A percentile compares a stretch with the other conserved stretches of the same genome.
Evolutionary conservation across 2,888 invertebrate genomes (phyloP).

Genomic region (Callosobruchus maculatus): DNA sequence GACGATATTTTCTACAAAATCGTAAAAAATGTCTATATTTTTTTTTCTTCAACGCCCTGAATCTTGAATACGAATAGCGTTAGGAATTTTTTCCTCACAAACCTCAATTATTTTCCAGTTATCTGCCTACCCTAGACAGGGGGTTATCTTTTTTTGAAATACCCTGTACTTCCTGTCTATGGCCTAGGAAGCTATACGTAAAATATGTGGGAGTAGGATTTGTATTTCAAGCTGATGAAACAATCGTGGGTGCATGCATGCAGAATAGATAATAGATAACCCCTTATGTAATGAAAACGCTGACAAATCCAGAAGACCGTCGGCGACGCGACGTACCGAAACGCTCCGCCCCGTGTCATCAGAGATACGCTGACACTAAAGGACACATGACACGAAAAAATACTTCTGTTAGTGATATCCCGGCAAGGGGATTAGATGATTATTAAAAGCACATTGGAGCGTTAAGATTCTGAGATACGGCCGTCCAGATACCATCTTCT

Average conservation of each 20-base stretch:
- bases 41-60: too few species aligned
- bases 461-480: conserved; percentile 32
- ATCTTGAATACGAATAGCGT: too few species aligned
- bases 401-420: conserved; percentile 44
- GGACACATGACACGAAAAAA: conserved; percentile 46
- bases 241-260: background rate
- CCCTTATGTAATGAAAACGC: background rate
- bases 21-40: too few species aligned
- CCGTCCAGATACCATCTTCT: conserved; percentile 6
- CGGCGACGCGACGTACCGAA: background rate
- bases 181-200: too few species aligned
- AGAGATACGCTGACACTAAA: conserved; percentile 34
- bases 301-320: background rate
- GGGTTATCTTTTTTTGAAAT: too few species aligned
- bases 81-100: too few species aligned
- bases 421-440: conserved; percentile 33
- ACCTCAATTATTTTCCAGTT: too few species aligned
- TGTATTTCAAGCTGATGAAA: too few species aligned
- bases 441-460: conserved; percentile 40
- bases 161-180: too few species aligned
- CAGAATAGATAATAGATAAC: background rate
- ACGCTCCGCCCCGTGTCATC: background rate
- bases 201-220: too few species aligned
- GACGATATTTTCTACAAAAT: too few species aligned
- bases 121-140: too few species aligned